Evolutionary conservation across 2,113 vertebrate species (phyloP).

Genomic region (Esox niger): DNA sequence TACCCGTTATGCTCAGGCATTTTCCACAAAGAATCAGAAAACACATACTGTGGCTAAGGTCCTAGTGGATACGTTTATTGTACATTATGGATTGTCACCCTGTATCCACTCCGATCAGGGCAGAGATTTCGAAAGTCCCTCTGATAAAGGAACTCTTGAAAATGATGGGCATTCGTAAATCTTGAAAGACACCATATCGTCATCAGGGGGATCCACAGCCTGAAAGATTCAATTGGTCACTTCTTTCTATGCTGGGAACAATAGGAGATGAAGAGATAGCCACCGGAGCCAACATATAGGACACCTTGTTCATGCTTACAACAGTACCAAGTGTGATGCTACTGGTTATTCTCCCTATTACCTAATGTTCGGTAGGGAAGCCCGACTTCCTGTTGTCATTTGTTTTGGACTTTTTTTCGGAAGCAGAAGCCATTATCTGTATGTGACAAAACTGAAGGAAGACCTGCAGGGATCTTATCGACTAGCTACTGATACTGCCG

Average conservation of each 20-base stretch:
- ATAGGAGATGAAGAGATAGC: neutral
- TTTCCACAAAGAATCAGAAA: conserved; percentile 3
- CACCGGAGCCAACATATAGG: conserved; percentile 2
- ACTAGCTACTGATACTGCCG: no score
- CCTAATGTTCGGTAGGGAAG: conserved; percentile 5
- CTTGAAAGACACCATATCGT: neutral
- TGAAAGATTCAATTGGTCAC: neutral
- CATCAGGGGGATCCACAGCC: conserved; percentile 9
- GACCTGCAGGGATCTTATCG: no score
- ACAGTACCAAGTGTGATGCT: neutral
- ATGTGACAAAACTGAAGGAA: no score
- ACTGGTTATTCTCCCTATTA: conserved; percentile 22
- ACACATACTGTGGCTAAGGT: neutral
- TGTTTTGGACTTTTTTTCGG: no score
- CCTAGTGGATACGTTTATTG: neutral
- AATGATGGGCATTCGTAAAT: neutral
- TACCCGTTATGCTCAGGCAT: conserved; percentile 4
- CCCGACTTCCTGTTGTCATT: conserved; percentile 4
- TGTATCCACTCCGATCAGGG: conserved; percentile 3
- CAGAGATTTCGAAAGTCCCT: conserved; percentile 5
- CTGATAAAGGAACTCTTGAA: neutral
- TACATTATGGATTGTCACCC: conserved; percentile 1
- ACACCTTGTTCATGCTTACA: conserved; percentile 1
- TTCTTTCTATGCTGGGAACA: conserved; percentile 2
- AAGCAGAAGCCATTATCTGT: no score